phyloP scores from a whole-genome alignment of 2,113 vertebrate genomes.

The Marmota monax region DNA sequence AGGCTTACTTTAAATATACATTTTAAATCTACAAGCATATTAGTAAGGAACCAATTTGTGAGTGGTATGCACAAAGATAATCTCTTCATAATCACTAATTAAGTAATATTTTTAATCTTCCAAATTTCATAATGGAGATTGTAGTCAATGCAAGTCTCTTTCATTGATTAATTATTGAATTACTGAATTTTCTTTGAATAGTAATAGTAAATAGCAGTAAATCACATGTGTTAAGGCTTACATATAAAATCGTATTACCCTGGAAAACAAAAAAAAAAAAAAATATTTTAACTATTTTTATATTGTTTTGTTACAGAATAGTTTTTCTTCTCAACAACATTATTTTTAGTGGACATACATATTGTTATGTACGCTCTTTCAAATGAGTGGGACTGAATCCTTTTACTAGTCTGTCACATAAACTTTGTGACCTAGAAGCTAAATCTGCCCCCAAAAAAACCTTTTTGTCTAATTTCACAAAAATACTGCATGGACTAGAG shows the following conservation, averaged over 20 bases:
- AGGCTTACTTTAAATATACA: neutral
- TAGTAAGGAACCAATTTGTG: neutral
- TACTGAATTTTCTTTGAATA: no score
- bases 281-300: no score
- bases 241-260: constrained; percentile 2
- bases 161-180: neutral
- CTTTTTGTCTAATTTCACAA: neutral
- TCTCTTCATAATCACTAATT: neutral
- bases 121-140: neutral
- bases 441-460: no score
- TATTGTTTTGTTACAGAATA: no score
- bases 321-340: no score
- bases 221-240: neutral
- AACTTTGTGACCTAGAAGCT: no score
- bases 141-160: neutral
- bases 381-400: no score
- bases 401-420: no score
- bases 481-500: neutral
- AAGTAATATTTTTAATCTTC: neutral
- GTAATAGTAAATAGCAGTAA: neutral
- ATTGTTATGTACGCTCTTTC: no score
- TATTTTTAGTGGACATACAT: no score
- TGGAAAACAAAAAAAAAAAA: no score
- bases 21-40: neutral
- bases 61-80: neutral